Evolutionary conservation across 2,888 invertebrate genomes (phyloP), one percentile per base, ranked within the genome.

Genomic region (Dioctria rufipes): DNA sequence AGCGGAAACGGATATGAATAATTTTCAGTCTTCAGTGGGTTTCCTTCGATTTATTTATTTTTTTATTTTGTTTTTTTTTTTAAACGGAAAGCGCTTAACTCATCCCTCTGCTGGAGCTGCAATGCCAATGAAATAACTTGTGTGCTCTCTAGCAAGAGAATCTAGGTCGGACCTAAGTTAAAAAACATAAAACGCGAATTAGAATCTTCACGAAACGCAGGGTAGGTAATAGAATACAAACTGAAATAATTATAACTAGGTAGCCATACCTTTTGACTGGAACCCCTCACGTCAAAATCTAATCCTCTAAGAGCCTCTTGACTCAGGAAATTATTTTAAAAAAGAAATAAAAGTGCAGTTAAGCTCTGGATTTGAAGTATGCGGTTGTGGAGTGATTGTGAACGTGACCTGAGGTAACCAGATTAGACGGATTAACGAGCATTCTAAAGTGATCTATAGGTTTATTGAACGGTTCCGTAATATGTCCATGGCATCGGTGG

Each of bases 1-100:
- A 82, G 80, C 79, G 83, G 80, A 81, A 82, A 75, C 78, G 54
- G 46, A 75, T 75, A 75, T 75, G 75, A 75, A 75, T 75, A 75
- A 75, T 75, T 75, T 75, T 61, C 71, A 51, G 6, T 51, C 39
- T 51, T 51, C n/a, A 71, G 39, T 71, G 71, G 3, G 51, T 49
- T 71, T 71, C 54, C 71, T 71, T 39, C 51, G 39, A 37, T 51
- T 25, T 25, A 25, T 25, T 25, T 25, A 25, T 25, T 25, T 25
- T 25, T 25, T 25, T 25, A 25, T 25, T 25, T 25, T 25, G 0
- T 25, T 1, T 25, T 71, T 71, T 51, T 3, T 58, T 58, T 58
- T 3, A 8, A 58, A 25, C 58, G 11, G 25, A 58, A 58, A 58
- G 58, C 58, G 5, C 25, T 25, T 25, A 25, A 2, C 46, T 46